These are phyloP conservation scores for Hypothenemus hampei DNA, from an alignment of 1,140 invertebrate genomes.

Conservation along the genomic window DNA sequence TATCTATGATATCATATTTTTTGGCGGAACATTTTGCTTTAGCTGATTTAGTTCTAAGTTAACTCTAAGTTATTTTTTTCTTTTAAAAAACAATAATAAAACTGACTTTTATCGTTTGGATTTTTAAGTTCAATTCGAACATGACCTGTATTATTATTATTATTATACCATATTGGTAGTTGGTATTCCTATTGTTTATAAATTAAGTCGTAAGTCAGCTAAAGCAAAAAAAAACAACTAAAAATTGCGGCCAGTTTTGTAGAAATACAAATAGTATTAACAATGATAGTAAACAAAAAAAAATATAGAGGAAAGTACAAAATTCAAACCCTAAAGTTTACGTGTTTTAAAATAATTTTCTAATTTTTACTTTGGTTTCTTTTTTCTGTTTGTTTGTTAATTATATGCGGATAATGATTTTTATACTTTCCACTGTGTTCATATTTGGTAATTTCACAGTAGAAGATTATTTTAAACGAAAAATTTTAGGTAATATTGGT, in stretches of 20 bases:
- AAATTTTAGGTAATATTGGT: conserved; percentile 12
- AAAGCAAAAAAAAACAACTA: conserved; percentile 15
- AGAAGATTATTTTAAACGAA: conserved; percentile 18
- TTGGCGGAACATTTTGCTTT: conserved; percentile 15
- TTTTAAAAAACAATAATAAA: conserved; percentile 16
- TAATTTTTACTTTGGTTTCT: too few relatives aligned
- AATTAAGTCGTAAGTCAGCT: conserved; percentile 11
- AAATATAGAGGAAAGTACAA: conserved; percentile 8
- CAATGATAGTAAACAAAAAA: conserved; percentile 1
- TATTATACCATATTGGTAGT: conserved; percentile 21
- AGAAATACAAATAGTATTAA: conserved; percentile 20
- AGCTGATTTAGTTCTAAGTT: conserved; percentile 13
- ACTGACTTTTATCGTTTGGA: conserved; percentile 7
- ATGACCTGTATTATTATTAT: conserved; percentile 13
- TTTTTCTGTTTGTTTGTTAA: too few relatives aligned
- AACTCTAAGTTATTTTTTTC: conserved; percentile 4
- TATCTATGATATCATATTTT: conserved; percentile 14
- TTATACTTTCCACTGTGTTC: conserved; percentile 1
- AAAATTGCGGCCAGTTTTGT: conserved; percentile 17
- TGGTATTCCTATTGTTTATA: conserved; percentile 19
- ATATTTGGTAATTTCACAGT: conserved; percentile 15
- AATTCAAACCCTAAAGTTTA: neutral
- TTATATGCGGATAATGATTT: conserved; percentile 4
- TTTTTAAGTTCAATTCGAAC: conserved; percentile 19
- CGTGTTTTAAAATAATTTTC: too few relatives aligned